A percentile compares a stretch with the other conserved stretches of the same genome.
Conservation (phyloP, 1,140 invertebrate species). For the Adelges cooleyi region DNA sequence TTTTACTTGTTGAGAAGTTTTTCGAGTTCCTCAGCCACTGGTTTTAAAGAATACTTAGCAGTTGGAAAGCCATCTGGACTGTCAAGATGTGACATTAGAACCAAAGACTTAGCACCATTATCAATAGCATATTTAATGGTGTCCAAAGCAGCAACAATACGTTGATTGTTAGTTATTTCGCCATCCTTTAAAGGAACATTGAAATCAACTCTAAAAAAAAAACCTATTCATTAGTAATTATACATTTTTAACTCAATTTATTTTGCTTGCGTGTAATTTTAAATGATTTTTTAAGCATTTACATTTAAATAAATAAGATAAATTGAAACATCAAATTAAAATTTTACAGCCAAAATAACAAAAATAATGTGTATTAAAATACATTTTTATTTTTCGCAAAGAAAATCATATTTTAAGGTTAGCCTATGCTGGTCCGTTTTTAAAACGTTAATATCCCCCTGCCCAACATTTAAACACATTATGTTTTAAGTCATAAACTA, state of each 20-base stretch:
- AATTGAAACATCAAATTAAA: not conserved
- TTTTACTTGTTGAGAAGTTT: slow-evolving; percentile 65
- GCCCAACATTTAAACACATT: too few relatives aligned
- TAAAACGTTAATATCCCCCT: too few relatives aligned
- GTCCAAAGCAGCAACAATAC: slow-evolving; percentile 92
- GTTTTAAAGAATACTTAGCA: slow-evolving; percentile 79
- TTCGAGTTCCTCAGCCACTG: slow-evolving; percentile 83
- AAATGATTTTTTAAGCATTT: not conserved
- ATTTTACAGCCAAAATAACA: too few relatives aligned
- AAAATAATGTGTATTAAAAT: too few relatives aligned
- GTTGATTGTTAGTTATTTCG: slow-evolving; percentile 93
- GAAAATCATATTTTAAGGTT: not conserved
- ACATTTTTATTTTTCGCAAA: not conserved
- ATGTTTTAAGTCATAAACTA: too few relatives aligned
- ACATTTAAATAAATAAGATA: not conserved
- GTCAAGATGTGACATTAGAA: slow-evolving; percentile 95
- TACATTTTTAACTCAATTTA: too few relatives aligned
- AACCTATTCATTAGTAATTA: not conserved
- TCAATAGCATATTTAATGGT: slow-evolving; percentile 88
- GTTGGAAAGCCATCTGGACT: slow-evolving; percentile 83
- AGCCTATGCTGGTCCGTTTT: too few relatives aligned
- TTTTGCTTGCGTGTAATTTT: not conserved
- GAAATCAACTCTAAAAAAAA: slow-evolving; percentile 80
- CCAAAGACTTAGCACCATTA: slow-evolving; percentile 86
- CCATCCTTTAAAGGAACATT: slow-evolving; percentile 98